Percentiles rank a stretch among this genome's conserved stretches.
Conservation (phyloP, 2,888 invertebrate species). For the Nudaria mundana region DNA sequence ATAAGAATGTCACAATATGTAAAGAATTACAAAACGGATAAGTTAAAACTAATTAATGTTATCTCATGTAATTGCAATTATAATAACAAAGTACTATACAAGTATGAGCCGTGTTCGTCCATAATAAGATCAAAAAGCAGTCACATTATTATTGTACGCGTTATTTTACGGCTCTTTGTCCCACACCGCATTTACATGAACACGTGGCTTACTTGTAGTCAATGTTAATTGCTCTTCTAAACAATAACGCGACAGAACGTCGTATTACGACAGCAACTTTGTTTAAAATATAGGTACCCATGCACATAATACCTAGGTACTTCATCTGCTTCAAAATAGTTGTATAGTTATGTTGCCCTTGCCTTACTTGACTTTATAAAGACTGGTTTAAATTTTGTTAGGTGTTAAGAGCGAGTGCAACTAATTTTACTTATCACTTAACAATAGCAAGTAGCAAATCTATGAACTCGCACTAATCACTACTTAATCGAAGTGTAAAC, state of each 20-base stretch:
- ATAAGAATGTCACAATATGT: constrained; percentile 13
- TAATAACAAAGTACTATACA: constrained; percentile 23
- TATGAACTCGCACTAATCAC: no score
- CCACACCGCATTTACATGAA: constrained; percentile 41
- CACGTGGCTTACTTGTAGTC: constrained; percentile 44
- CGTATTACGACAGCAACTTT: constrained; percentile 9
- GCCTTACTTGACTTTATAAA: no score
- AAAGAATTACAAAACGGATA: constrained; percentile 7
- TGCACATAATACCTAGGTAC: no score
- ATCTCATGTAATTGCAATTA: constrained; percentile 26
- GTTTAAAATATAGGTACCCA: no score
- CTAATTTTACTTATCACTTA: no score
- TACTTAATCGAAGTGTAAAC: no score
- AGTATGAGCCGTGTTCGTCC: constrained; percentile 38
- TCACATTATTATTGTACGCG: constrained; percentile 43
- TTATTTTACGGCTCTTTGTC: constrained; percentile 57
- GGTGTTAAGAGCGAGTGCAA: no score
- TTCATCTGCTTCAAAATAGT: background rate
- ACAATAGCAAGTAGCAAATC: no score
- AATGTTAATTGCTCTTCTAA: constrained; percentile 44
- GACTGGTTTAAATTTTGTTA: no score
- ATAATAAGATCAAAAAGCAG: constrained; percentile 49
- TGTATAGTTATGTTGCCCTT: no score
- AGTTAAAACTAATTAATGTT: constrained; percentile 23
- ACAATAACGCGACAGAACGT: constrained; percentile 23